A percentile compares a stretch with the other conserved stretches of the same genome.
phyloP scores from a whole-genome alignment of 2,113 vertebrate genomes.

The Poecile atricapillus region DNA sequence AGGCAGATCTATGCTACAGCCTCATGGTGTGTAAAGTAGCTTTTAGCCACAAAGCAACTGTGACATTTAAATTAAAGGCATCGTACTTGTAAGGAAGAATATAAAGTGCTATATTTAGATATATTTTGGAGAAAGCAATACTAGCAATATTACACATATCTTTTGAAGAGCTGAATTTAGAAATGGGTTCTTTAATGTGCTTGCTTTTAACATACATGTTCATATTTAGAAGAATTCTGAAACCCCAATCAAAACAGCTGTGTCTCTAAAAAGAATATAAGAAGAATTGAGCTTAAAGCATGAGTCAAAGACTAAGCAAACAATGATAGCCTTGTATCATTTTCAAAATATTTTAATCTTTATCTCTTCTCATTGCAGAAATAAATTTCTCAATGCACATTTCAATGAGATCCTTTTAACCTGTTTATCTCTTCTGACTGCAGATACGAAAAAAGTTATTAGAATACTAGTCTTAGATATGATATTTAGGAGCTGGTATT shows the following conservation, averaged over 20 bases:
- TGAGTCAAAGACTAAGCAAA: slow-evolving; percentile 63
- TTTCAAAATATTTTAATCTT: background rate
- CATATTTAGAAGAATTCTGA: slow-evolving; percentile 31
- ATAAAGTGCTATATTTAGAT: background rate
- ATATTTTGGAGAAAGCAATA: background rate
- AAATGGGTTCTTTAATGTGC: background rate
- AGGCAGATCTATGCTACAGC: background rate
- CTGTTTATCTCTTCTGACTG: background rate
- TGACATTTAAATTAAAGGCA: background rate
- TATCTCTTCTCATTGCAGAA: background rate
- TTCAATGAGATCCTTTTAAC: background rate
- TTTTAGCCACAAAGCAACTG: background rate
- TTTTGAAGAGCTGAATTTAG: background rate
- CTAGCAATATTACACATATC: background rate
- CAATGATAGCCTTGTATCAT: slow-evolving; percentile 65
- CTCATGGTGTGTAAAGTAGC: rapidly evolving
- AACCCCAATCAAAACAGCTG: slow-evolving; percentile 63
- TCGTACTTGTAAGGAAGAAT: background rate
- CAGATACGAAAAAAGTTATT: background rate
- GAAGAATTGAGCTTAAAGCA: slow-evolving; percentile 68
- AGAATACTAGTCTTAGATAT: background rate
- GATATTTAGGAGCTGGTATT: background rate
- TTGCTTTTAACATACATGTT: background rate
- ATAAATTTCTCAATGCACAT: background rate
- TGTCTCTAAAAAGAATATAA: slow-evolving; percentile 50